Conservation (phyloP, 2,113 vertebrate genomes). For the Glaucomys volans region DNA sequence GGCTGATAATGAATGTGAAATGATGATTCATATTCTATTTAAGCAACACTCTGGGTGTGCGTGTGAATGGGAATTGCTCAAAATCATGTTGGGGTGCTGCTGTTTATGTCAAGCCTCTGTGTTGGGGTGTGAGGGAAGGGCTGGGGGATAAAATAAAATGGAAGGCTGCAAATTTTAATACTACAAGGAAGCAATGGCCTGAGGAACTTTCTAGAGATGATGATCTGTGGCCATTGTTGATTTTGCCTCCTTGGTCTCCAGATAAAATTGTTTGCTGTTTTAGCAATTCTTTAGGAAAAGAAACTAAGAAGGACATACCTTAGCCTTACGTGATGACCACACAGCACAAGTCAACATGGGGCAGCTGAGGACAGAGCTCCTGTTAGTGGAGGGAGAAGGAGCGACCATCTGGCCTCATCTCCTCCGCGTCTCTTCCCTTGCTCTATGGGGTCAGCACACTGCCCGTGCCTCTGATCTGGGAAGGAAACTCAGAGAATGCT, state of each 20-base stretch:
- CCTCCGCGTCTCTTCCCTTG: rapidly evolving
- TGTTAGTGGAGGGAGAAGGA: background rate
- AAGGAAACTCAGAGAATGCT: background rate
- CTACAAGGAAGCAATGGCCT: background rate
- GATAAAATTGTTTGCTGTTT: background rate
- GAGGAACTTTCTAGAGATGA: background rate
- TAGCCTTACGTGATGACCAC: background rate
- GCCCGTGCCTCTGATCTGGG: background rate
- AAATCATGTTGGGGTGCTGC: conserved; percentile 46
- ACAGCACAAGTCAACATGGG: background rate
- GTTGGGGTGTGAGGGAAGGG: background rate
- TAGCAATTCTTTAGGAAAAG: background rate
- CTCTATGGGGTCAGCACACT: background rate
- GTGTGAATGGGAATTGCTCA: conserved; percentile 73
- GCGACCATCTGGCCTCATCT: background rate
- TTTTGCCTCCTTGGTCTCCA: background rate
- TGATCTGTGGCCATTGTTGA: background rate
- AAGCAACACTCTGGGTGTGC: conserved; percentile 81
- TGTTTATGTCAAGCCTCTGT: conserved; percentile 69
- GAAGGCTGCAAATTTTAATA: background rate
- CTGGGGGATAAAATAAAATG: background rate
- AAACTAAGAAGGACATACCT: background rate
- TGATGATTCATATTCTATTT: conserved; percentile 74
- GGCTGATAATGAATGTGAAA: conserved; percentile 52
- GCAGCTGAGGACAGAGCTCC: background rate